These are phyloP conservation scores for Rattus rattus DNA, from an alignment of 2,113 vertebrate genomes.

Conservation along the genomic window DNA sequence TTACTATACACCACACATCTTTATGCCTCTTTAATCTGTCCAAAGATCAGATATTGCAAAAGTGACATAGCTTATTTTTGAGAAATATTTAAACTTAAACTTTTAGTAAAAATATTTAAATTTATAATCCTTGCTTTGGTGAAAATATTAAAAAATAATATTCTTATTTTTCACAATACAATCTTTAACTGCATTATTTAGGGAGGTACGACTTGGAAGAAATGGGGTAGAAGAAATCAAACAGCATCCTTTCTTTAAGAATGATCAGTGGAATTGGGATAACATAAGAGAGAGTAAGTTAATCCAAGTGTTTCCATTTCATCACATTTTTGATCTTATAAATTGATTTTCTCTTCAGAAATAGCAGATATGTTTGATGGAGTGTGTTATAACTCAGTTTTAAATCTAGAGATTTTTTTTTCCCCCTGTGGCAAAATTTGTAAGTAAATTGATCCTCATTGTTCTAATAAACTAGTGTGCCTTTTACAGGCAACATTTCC, in stretches of 20 bases:
- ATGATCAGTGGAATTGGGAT: constrained; percentile 98
- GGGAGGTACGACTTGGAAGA: constrained; percentile 97
- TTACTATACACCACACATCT: constrained; percentile 51
- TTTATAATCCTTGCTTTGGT: constrained; percentile 36
- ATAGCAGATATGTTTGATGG: constrained; percentile 31
- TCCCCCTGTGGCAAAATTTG: constrained; percentile 33
- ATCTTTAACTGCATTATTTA: constrained; percentile 85
- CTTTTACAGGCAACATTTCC: constrained; percentile 15
- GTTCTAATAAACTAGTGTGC: constrained; percentile 7
- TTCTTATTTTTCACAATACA: constrained; percentile 60
- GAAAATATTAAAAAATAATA: constrained; percentile 15
- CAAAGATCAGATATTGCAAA: constrained; percentile 58
- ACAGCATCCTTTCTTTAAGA: constrained; percentile 96
- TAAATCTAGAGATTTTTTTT: constrained; percentile 59
- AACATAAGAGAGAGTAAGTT: constrained; percentile 98
- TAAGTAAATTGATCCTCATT: not conserved
- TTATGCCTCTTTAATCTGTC: constrained; percentile 47
- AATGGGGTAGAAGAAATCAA: constrained; percentile 99
- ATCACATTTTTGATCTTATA: constrained; percentile 56
- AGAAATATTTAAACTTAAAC: constrained; percentile 57
- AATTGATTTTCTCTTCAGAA: constrained; percentile 50
- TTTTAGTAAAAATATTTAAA: constrained; percentile 57
- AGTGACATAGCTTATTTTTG: constrained; percentile 51
- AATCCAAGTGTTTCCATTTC: constrained; percentile 48
- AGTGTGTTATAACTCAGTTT: constrained; percentile 57